Evolutionary conservation across 2,113 vertebrate genomes (phyloP).

Genomic region (Ciconia boyciana): DNA sequence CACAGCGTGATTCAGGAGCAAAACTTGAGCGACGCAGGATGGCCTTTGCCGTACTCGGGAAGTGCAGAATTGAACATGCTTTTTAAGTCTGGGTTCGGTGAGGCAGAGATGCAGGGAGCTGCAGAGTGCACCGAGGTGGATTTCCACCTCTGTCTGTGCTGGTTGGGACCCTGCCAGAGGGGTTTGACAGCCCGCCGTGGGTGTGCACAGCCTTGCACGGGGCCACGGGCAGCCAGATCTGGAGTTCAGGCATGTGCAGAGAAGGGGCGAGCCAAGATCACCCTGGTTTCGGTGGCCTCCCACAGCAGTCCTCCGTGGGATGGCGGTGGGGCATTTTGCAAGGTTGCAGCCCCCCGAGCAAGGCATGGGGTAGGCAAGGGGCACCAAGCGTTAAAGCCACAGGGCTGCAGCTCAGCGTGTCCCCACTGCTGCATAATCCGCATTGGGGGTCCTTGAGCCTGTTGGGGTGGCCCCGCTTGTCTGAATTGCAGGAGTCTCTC

Average conservation of each 20-base stretch:
- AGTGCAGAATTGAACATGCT: background rate
- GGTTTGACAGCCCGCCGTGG: background rate
- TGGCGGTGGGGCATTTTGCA: background rate
- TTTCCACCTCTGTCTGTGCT: rapidly evolving
- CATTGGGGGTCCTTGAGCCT: rapidly evolving
- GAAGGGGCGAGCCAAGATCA: background rate
- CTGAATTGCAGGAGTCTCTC: background rate
- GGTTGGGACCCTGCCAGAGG: background rate
- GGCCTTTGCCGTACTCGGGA: rapidly evolving
- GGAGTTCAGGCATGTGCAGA: background rate
- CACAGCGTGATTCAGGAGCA: background rate
- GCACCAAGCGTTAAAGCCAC: background rate
- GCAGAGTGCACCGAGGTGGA: background rate
- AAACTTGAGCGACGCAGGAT: rapidly evolving
- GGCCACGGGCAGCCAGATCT: background rate
- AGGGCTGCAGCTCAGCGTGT: background rate
- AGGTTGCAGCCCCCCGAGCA: background rate
- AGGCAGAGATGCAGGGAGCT: background rate
- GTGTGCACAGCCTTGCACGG: background rate
- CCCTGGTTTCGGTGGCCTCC: background rate
- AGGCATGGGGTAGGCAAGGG: no score
- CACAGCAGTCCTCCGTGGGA: background rate
- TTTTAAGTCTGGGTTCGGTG: no score
- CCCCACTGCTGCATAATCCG: background rate
- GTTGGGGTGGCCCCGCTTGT: background rate